Evolutionary conservation across 2,797 vertebrate genomes (phyloP), one percentile per base, ranked within the genome.

Genomic region (Diplodus puntazzo): DNA sequence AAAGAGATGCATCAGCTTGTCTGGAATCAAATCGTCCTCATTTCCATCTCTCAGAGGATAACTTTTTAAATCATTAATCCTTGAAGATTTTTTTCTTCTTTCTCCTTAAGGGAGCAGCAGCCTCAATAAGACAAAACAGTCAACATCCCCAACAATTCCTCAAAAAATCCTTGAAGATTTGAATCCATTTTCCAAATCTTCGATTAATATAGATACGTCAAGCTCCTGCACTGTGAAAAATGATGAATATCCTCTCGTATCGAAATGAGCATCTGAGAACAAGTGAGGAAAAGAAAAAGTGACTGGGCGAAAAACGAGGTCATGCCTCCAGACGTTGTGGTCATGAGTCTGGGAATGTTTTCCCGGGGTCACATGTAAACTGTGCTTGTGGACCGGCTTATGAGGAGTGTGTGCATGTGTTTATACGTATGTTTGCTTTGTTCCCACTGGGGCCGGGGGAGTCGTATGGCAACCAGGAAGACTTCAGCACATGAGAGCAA

Each of bases 281-380:
- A 65, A 87, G 70, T 30, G 69, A 20, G 25, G 42, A 57, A 60
- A 74, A 54, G 45, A 54, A 60, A 75, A 54, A 64, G 42, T 27
- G 68, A 79, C 49, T 70, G 70, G 58, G 67, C 74, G 74, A 88
- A 86, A 90, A 89, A 27, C 11, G 57, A 91, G 89, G 86, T 90
- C 84, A 89, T 85, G 75, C 69, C 79, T 86, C 86, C 87, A 90
- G 89, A 89, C 79, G 14, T 76, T 82, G 77, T 75, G 68, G 83
- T 91, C 90, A 92, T 92, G 89, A 91, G 90, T 83, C 69, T 86
- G 52, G 81, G 84, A 92, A 89, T 90, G 84, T 89, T 92, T 90
- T 83, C 81, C 82, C 50, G 25, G 54, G 81, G 90, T 92, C 90
- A 93, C 91, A 90, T 92, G 86, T 81, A 79, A 79, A 48, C 9